Evolutionary conservation across 2,113 vertebrate genomes (phyloP).

Genomic region (Haplotaxodon microlepis): DNA sequence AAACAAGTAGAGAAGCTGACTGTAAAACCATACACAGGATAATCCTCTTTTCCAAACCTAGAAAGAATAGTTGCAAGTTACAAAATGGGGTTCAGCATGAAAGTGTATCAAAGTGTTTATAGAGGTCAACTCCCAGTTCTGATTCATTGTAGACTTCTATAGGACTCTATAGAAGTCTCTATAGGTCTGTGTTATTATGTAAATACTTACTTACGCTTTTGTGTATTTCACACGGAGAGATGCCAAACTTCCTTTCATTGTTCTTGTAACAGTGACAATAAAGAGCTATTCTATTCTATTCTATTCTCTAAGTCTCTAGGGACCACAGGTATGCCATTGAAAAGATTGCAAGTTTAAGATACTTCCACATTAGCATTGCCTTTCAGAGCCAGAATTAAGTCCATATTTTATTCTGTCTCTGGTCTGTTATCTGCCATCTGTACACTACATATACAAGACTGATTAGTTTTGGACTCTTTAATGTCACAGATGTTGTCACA

Average conservation of each 20-base stretch:
- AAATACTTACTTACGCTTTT: neutral
- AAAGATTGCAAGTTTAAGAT: neutral
- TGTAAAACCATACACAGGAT: neutral
- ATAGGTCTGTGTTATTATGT: neutral
- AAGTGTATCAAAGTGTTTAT: neutral
- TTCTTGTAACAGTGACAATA: neutral
- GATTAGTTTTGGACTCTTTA: neutral
- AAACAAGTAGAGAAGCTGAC: neutral
- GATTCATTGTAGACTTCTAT: neutral
- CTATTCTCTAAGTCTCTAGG: neutral
- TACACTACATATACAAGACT: fast-evolving
- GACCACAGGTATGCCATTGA: neutral
- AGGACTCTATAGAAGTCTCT: neutral
- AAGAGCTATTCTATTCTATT: neutral
- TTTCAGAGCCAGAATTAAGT: neutral
- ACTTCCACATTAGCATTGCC: neutral
- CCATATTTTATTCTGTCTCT: neutral
- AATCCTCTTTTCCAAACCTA: neutral
- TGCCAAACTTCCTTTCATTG: neutral
- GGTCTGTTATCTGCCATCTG: neutral
- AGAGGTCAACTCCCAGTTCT: neutral
- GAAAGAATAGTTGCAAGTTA: neutral
- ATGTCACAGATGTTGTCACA: neutral
- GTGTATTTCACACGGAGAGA: neutral
- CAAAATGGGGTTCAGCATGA: neutral